These are phyloP conservation scores for Drosophila kohkoa DNA, from an alignment of 1,140 invertebrate species.

Conservation along the genomic window DNA sequence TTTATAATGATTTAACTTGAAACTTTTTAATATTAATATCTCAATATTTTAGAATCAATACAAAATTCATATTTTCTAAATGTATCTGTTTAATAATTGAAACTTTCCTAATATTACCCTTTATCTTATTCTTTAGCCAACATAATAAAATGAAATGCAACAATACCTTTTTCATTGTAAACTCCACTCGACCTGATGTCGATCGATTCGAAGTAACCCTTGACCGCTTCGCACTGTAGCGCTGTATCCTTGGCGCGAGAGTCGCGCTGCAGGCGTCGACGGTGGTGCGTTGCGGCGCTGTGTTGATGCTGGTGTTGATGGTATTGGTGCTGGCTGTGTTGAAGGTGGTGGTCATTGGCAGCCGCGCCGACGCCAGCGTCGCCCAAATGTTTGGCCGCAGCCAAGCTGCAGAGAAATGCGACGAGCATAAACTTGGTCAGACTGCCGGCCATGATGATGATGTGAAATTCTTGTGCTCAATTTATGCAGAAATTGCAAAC, in stretches of 20 bases:
- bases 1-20: too few species aligned
- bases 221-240: conserved; percentile 69
- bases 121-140: too few species aligned
- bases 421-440: conserved; percentile 50
- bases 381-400: conserved; percentile 62
- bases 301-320: conserved; percentile 63
- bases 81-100: too few species aligned
- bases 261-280: conserved; percentile 77
- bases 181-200: conserved; percentile 74
- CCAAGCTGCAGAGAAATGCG: conserved; percentile 55
- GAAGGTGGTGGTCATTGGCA: conserved; percentile 21
- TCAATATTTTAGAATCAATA: too few species aligned
- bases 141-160: too few species aligned
- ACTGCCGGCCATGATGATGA: conserved; percentile 27
- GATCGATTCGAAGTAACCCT: conserved; percentile 78
- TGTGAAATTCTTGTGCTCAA: conserved; percentile 46
- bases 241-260: conserved; percentile 72
- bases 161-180: conserved; percentile 77
- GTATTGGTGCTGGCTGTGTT: conserved; percentile 30
- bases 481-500: conserved; percentile 31
- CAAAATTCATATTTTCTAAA: too few species aligned
- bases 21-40: too few species aligned
- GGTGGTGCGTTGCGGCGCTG: conserved; percentile 68
- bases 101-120: too few species aligned
- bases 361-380: conserved; percentile 29